Evolutionary conservation across 2,797 vertebrate species (phyloP), one percentile per base, ranked within the genome.

Genomic region (Hypotaenidia okinawae): DNA sequence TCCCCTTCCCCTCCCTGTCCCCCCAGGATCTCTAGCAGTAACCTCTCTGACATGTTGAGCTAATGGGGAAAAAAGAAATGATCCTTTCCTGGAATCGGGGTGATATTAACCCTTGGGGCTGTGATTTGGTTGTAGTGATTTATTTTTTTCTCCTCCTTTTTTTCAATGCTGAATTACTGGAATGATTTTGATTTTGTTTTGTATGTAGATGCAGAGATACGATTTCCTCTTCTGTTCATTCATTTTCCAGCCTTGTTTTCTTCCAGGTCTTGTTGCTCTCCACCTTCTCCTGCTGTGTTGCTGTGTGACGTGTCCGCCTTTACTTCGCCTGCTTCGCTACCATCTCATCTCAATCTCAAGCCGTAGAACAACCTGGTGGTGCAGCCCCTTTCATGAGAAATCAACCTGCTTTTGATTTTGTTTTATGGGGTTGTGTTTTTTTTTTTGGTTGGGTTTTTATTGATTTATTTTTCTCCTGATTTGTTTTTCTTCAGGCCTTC

Each of bases 251-350:
- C 98, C 97, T 98, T 98, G 93, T 98, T 98, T 98, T 98, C 98
- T 98, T 99, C 98, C 99, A 99, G 99, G 99, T 99, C 98, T 98
- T 99, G 98, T 98, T 98, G 98, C 98, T 98, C 97, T 98, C 98
- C 98, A 98, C 98, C 98, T 98, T 97, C 98, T 98, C 98, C 98
- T 98, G 98, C 98, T 98, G 98, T 98, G 98, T 98, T 98, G 98
- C 98, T 98, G 98, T 98, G 98, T 98, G 98, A 98, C 98, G 97
- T 98, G 96, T 96, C 97, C 97, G 97, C 97, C 98, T 98, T 98
- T 98, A 98, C 98, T 96, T 97, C 98, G 98, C 98, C 99, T 98
- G 99, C 99, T 99, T 99, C 98, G 98, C 99, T 99, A 97, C 99
- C 99, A 99, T 99, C 99, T 98, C 98, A 98, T 98, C 98, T 99